Base-by-base conservation (phyloP, 2,797 vertebrate genomes). In the Acanthurus tractus region DNA sequence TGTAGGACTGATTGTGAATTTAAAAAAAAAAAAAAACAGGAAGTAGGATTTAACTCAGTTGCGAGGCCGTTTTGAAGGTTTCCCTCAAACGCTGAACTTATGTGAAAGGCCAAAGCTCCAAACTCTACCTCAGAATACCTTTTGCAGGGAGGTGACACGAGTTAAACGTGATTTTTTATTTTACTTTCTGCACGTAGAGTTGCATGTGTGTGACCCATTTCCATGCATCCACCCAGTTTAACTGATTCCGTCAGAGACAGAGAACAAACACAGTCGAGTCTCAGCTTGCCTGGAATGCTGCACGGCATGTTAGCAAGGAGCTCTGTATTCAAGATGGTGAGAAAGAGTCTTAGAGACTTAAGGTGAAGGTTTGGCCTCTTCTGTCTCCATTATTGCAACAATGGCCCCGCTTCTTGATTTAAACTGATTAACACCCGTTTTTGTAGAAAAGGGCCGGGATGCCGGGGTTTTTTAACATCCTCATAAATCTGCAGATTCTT, bases 231-330 rank as follows among this genome's bases (percentile, higher is more conserved):
- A 80, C 78, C 86, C 84, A 74, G 78, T 91, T 89, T 75, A 83
- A 88, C 86, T 45, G 81, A 85, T 84, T 88, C 63, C 29, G 73
- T 85, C 49, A 34, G 29, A 74, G 76, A 86, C 76, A 25, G 50
- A 34, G 58, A 53, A 74, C 55, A 61, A 74, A 69, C 67, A 54
- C 22, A 0, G 59, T 79, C 92, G 4, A 87, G 93, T 90, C 81
- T 56, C 72, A 75, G 77, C 93, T 81, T 74, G 93, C 70, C 89
- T 85, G 93, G 93, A 93, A 94, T 94, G 92, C 77, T 76, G 87
- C 69, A 9, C 63, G 69, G 79, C 89, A 82, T 29, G 46, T 38
- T 55, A 77, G 81, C 49, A 49, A 78, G 53, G 53, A 76, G 45
- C 59, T 69, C 52, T 55, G 29, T 5, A 44, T 23, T 74, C 40